Evolutionary conservation across 2,797 vertebrate species (phyloP).

Genomic region (Sebastes miniatus): DNA sequence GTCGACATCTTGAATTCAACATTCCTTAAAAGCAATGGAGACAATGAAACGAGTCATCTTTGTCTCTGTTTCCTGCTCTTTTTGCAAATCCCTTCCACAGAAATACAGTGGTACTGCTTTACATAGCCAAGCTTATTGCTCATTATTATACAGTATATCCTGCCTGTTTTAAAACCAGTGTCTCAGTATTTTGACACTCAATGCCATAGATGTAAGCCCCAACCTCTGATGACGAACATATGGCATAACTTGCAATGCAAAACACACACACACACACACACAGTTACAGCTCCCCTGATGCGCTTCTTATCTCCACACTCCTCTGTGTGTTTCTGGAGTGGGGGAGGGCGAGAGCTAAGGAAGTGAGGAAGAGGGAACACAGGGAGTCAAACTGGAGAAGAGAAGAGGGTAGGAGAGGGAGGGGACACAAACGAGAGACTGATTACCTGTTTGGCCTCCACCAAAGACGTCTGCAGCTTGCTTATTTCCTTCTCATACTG

Average conservation of each 20-base stretch:
- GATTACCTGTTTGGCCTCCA: constrained; percentile 88
- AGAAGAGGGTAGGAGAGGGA: neutral
- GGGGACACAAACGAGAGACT: constrained; percentile 5
- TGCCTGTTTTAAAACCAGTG: neutral
- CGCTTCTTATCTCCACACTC: constrained; percentile 54
- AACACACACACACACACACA: constrained; percentile 15
- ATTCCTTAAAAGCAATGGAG: neutral
- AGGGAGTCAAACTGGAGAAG: constrained; percentile 6
- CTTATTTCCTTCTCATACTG: constrained; percentile 89
- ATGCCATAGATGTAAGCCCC: neutral
- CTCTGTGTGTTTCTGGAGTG: constrained; percentile 45
- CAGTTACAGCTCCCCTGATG: constrained; percentile 41
- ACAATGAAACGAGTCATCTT: neutral
- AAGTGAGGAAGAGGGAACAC: constrained; percentile 36
- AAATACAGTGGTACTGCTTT: neutral
- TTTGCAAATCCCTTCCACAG: neutral
- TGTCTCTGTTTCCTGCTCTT: neutral
- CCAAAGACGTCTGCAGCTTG: constrained; percentile 81
- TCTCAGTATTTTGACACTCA: neutral
- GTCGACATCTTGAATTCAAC: neutral
- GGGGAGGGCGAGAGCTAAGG: constrained; percentile 27
- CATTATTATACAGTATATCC: neutral
- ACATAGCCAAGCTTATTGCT: neutral
- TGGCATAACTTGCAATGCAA: constrained; percentile 18
- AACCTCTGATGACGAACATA: constrained; percentile 33